Evolutionary conservation across 2,113 vertebrate genomes (phyloP).

Genomic region (Suncus etruscus): DNA sequence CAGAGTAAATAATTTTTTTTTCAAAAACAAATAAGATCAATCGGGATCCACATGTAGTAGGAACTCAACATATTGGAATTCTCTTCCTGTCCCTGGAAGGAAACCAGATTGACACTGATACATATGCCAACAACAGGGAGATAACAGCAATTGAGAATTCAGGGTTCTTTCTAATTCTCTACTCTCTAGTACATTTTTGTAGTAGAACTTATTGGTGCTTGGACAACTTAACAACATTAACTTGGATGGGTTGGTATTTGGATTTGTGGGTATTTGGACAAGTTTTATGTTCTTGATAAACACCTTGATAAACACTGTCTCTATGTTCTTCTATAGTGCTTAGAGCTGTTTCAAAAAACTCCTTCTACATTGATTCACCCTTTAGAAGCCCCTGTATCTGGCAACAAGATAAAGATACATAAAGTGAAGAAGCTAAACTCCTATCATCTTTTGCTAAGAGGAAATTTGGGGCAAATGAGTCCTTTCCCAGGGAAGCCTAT

Average conservation of each 20-base stretch:
- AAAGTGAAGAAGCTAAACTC: constrained; percentile 27
- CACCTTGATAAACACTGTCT: constrained; percentile 33
- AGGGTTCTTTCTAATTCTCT: background rate
- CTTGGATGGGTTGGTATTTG: background rate
- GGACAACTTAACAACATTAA: background rate
- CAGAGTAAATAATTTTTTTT: background rate
- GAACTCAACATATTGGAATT: background rate
- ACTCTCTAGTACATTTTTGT: background rate
- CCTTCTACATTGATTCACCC: constrained; percentile 75
- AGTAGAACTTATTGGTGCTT: constrained; percentile 34
- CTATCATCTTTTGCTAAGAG: background rate
- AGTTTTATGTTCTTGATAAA: constrained; percentile 71
- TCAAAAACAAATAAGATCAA: background rate
- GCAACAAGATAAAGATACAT: constrained; percentile 45
- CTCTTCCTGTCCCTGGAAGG: background rate
- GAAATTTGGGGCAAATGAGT: constrained; percentile 47
- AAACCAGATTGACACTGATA: background rate
- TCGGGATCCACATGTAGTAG: accelerated
- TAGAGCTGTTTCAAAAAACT: constrained; percentile 78
- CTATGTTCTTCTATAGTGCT: background rate
- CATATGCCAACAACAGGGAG: background rate
- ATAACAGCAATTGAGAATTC: background rate
- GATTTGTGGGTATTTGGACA: constrained; percentile 26
- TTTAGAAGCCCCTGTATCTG: constrained; percentile 36
- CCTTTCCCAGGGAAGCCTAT: constrained; percentile 59